These are phyloP conservation scores for Oligia fasciuncula DNA, from an alignment of 2,888 invertebrate genomes.

Conservation along the genomic window DNA sequence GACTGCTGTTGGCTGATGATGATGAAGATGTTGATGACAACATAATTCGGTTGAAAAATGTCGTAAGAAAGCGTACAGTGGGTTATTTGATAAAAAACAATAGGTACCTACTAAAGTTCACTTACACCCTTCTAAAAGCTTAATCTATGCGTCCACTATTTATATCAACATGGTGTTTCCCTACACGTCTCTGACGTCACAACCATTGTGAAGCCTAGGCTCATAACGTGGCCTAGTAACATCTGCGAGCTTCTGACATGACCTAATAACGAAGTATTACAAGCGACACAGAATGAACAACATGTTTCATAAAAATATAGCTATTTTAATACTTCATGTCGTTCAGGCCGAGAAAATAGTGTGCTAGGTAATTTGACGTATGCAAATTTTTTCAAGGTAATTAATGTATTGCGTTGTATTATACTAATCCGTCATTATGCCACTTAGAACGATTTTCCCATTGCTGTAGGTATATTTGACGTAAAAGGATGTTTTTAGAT, in stretches of 20 bases:
- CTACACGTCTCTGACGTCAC: conserved; percentile 45
- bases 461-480: neutral
- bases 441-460: neutral
- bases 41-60: neutral
- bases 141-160: conserved; percentile 2
- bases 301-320: conserved; percentile 28
- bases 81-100: neutral
- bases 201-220: conserved; percentile 42
- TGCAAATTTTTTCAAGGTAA: conserved; percentile 11
- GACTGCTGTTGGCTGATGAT: too few relatives aligned
- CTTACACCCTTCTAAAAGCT: neutral
- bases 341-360: neutral
- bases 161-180: conserved; percentile 19
- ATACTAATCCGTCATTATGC: neutral
- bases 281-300: conserved; percentile 16
- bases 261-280: conserved; percentile 50
- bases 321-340: neutral
- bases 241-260: conserved; percentile 42
- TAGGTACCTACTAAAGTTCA: neutral
- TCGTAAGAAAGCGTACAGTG: neutral
- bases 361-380: neutral
- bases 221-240: conserved; percentile 43
- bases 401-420: conserved; percentile 18
- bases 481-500: neutral
- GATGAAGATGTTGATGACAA: neutral